phyloP scores from a whole-genome alignment of 2,888 invertebrate species.

The Lasioglossum lativentre region DNA sequence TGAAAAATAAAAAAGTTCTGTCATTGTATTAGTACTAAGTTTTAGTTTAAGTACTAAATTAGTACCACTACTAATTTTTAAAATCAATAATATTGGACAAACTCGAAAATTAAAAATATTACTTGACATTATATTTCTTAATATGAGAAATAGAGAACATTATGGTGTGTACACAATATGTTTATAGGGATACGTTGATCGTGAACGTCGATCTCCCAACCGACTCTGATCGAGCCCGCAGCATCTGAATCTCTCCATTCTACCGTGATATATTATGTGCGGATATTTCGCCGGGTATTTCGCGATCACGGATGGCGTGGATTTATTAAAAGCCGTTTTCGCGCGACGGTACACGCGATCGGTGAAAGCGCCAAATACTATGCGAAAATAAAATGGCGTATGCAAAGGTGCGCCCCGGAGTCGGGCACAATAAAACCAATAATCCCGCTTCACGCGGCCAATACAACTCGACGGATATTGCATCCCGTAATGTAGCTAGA shows the following conservation, averaged over 20 bases:
- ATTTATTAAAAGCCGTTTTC: slow-evolving; percentile 46
- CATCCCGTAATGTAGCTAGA: slow-evolving; percentile 19
- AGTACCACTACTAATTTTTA: no score
- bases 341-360: slow-evolving; percentile 54
- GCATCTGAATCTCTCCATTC: not conserved
- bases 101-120: not conserved
- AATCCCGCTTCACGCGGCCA: slow-evolving; percentile 60
- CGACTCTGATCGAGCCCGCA: not conserved
- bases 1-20: no score
- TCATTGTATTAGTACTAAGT: no score
- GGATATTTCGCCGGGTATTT: slow-evolving; percentile 20
- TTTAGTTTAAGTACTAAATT: no score
- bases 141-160: not conserved
- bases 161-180: not conserved
- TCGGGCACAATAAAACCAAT: slow-evolving; percentile 68
- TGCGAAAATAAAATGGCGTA: slow-evolving; percentile 64
- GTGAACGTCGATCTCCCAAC: not conserved
- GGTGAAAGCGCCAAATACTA: slow-evolving; percentile 66
- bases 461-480: slow-evolving; percentile 63
- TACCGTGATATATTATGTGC: slow-evolving; percentile 1
- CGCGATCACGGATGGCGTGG: slow-evolving; percentile 29
- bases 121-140: not conserved
- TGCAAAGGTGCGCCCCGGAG: slow-evolving; percentile 28
- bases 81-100: no score
- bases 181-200: not conserved